Conservation (phyloP, 1,140 invertebrate genomes). For the Eriosoma lanigerum region DNA sequence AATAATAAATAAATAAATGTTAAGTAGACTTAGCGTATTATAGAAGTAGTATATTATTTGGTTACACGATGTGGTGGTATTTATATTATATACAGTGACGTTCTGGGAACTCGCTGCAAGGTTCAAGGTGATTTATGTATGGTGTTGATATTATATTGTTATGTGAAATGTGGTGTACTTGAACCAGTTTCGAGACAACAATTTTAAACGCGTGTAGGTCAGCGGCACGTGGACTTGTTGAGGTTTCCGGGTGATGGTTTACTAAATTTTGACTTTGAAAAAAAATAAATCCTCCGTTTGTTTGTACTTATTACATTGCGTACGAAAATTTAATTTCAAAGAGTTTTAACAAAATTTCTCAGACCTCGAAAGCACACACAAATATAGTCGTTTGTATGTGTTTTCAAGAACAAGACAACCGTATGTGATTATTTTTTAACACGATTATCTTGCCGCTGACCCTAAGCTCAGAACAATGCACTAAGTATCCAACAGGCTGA, state of each 20-base stretch:
- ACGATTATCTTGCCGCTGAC: not conserved
- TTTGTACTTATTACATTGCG: too few species aligned
- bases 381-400: too few species aligned
- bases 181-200: conserved; percentile 1
- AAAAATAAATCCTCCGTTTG: not conserved
- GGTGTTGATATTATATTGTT: too few species aligned
- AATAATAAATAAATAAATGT: too few species aligned
- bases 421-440: too few species aligned
- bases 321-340: too few species aligned
- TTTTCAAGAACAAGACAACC: too few species aligned
- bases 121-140: conserved; percentile 14
- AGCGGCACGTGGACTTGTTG: not conserved
- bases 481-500: not conserved
- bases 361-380: too few species aligned
- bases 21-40: not conserved
- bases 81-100: not conserved
- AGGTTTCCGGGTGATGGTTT: not conserved
- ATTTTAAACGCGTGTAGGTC: not conserved
- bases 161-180: not conserved
- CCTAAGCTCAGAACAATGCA: not conserved
- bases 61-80: conserved; percentile 5
- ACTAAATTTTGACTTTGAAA: too few species aligned
- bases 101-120: not conserved
- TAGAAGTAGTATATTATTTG: not conserved
- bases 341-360: too few species aligned